A percentile compares a stretch with the other conserved stretches of the same genome.
Evolutionary conservation across 2,888 invertebrate genomes (phyloP).

Genomic region (Drosophila villosipedis): DNA sequence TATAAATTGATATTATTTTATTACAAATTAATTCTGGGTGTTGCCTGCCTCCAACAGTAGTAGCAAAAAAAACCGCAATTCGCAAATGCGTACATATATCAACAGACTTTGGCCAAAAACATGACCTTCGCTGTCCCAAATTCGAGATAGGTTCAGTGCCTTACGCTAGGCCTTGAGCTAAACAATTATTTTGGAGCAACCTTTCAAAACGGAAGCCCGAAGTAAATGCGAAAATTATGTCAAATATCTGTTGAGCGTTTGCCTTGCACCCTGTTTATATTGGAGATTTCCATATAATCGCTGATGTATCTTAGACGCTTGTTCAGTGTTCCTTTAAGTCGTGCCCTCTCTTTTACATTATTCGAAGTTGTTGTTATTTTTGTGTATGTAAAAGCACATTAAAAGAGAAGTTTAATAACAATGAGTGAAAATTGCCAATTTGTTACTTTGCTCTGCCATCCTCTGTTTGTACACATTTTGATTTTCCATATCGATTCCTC

Average conservation of each 20-base stretch:
- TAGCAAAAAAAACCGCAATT: background rate
- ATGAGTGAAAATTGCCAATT: slow-evolving; percentile 18
- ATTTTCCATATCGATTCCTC: slow-evolving; percentile 54
- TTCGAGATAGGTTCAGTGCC: background rate
- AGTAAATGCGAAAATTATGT: slow-evolving; percentile 59
- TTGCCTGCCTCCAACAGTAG: slow-evolving; percentile 7
- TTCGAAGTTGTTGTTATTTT: background rate
- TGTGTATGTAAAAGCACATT: slow-evolving; percentile 3
- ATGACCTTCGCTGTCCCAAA: slow-evolving; percentile 26
- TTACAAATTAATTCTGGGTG: slow-evolving; percentile 49
- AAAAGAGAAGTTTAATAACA: slow-evolving; percentile 12
- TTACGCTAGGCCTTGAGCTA: slow-evolving; percentile 1
- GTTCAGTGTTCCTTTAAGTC: background rate
- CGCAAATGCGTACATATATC: background rate
- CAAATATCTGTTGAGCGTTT: slow-evolving; percentile 9
- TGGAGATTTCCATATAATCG: background rate
- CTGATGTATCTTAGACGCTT: background rate
- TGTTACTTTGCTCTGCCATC: background rate
- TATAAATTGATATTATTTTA: slow-evolving; percentile 55
- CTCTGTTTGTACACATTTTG: slow-evolving; percentile 10
- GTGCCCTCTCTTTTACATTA: no score
- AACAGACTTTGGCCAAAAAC: slow-evolving; percentile 31
- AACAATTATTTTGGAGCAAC: slow-evolving; percentile 5
- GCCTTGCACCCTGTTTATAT: no score
- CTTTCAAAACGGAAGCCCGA: slow-evolving; percentile 69